Evolutionary conservation across 2,797 vertebrate species (phyloP), one percentile per base, ranked within the genome.

Genomic region (Glyptemys insculpta): DNA sequence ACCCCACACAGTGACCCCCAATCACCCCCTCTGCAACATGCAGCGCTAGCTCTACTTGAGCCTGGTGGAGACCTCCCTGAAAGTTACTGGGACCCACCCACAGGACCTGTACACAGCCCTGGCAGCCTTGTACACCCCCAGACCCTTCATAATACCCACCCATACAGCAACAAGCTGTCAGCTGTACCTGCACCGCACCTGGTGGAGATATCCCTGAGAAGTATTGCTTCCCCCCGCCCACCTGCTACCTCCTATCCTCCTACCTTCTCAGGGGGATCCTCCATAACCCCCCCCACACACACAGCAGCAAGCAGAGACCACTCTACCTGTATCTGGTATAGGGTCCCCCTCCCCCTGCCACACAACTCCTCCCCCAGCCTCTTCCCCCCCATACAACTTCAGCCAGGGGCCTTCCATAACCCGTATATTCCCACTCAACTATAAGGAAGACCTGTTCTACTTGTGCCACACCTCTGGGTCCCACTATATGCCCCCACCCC

Each of bases 11-110:
- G 23, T 11, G 54, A 79, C 83, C 79, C 89, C 50, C 54, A 50
- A 49, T 53, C 7, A 87, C 93, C 93, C 87, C 83, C 87, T 95
- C 98, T 98, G 54, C 54, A 12, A 25, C 23, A 56, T 27, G 23
- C 25, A 59, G 11, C 29, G 56, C 27, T 29, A 59, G 12, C 11
- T 29, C 49, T 19, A 25, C 50, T 6, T 49, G 15, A 19, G 31
- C 87, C 93, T 96, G 94, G 95, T 96, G 79, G 96, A 96, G 96
- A 94, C 27, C 56, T 59, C 27, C 56, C 12, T 27, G 82, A 59
- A 29, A 29, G 56, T 27, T 59, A 29, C 56, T 59, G 29, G 25
- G 27, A 29, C 25, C 27, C 31, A 34, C 59, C 27, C 57, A 12
- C 57, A 14, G 5, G 25, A 59, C 11, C 31, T 34, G 59, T 41